A percentile compares a stretch with the other conserved stretches of the same genome.
These are phyloP conservation scores for Brachionus sp. DNA, from an alignment of 1,140 invertebrate genomes.

Conservation along the genomic window DNA sequence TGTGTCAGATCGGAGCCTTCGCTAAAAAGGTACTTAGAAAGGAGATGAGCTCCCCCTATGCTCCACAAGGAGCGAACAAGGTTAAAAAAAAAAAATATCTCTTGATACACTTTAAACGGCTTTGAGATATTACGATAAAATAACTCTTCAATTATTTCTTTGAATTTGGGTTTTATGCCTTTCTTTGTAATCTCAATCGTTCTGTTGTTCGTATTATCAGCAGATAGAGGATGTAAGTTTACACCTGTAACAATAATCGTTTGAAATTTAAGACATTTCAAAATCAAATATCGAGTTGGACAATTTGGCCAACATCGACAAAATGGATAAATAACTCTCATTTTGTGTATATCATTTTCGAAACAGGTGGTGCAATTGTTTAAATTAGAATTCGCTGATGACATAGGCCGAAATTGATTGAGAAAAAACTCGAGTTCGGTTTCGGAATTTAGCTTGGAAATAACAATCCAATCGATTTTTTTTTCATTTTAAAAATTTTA, in stretches of 20 bases:
- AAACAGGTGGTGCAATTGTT: neutral
- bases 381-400: neutral
- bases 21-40: no score
- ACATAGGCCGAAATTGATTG: neutral
- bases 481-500: neutral
- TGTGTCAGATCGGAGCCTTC: no score
- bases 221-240: no score
- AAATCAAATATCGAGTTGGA: slow-evolving; percentile 21
- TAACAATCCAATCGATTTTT: slow-evolving; percentile 10
- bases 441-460: neutral
- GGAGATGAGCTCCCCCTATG: no score
- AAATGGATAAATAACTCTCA: slow-evolving; percentile 17
- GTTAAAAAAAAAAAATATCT: no score
- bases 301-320: neutral
- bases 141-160: neutral
- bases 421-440: slow-evolving; percentile 5
- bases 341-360: neutral
- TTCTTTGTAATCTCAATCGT: no score
- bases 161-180: neutral
- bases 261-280: neutral
- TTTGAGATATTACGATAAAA: neutral
- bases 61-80: no score
- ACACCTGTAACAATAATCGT: neutral
- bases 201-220: no score
- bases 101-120: neutral